Evolutionary conservation across 2,113 vertebrate genomes (phyloP).

Genomic region (Engraulis encrasicolus): DNA sequence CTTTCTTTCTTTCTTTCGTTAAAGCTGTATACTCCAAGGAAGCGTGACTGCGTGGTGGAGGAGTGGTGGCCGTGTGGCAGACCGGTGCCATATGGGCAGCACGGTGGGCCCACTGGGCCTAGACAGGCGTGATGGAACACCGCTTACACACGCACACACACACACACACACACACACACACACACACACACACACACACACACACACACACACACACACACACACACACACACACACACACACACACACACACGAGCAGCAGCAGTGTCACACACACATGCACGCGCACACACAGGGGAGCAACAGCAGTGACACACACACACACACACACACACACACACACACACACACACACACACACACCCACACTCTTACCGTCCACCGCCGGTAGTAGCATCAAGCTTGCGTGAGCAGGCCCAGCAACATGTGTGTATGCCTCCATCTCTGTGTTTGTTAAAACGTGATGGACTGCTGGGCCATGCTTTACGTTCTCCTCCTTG

Average conservation of each 20-base stretch:
- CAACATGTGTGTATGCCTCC: not conserved
- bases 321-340: too few relatives aligned
- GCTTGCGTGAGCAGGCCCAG: not conserved
- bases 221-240: too few relatives aligned
- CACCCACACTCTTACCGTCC: not conserved
- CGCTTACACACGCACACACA: not conserved
- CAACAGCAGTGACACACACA: not conserved
- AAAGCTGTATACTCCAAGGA: too few relatives aligned
- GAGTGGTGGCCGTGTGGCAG: not conserved
- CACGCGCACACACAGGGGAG: too few relatives aligned
- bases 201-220: not conserved
- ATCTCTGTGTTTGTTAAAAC: not conserved
- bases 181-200: too few relatives aligned
- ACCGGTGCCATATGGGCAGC: not conserved
- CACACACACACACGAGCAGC: too few relatives aligned
- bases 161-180: too few relatives aligned
- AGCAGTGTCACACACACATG: not conserved
- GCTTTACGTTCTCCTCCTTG: too few relatives aligned
- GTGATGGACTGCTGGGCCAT: too few relatives aligned
- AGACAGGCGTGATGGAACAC: constrained; percentile 22
- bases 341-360: too few relatives aligned
- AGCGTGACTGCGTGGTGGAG: too few relatives aligned
- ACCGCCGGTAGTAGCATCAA: not conserved
- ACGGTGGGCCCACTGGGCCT: not conserved
- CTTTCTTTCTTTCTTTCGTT: too few relatives aligned